Percentiles rank a stretch among this genome's conserved stretches.
Evolutionary conservation across 2,888 invertebrate species (phyloP).

Genomic region (Reticulitermes lucifugus): DNA sequence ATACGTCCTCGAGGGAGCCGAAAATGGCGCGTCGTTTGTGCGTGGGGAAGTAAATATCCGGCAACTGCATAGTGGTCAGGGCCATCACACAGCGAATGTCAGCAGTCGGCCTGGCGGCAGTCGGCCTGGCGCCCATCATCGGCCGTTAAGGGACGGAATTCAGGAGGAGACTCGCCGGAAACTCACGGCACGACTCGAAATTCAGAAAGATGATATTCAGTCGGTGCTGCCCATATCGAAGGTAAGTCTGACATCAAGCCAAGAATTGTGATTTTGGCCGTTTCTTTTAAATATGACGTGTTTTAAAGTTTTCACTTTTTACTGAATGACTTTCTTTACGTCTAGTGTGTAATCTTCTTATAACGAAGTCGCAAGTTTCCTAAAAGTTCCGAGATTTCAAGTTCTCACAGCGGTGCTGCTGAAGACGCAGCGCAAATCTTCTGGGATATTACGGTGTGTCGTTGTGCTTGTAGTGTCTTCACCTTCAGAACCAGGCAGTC

Average conservation of each 20-base stretch:
- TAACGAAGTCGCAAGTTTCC: no score
- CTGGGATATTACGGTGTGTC: no score
- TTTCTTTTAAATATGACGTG: no score
- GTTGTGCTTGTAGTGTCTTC: no score
- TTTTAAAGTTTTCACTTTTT: no score
- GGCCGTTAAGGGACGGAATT: slow-evolving; percentile 63
- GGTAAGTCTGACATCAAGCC: slow-evolving; percentile 67
- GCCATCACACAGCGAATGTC: not conserved
- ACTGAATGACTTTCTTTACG: no score
- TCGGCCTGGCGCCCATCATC: slow-evolving; percentile 16
- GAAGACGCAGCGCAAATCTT: no score
- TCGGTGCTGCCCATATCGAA: slow-evolving; percentile 94
- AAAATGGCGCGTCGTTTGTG: slow-evolving; percentile 30
- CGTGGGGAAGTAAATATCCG: not conserved
- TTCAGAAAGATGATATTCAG: slow-evolving; percentile 94
- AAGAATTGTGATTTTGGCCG: no score
- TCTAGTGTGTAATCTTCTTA: no score
- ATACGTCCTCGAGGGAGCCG: slow-evolving; percentile 67
- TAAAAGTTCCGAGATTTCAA: no score
- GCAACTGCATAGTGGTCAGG: slow-evolving; percentile 25
- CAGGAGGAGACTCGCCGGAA: slow-evolving; percentile 66
- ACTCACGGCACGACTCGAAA: slow-evolving; percentile 85
- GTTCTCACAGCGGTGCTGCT: no score
- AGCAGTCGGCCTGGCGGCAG: slow-evolving; percentile 1
- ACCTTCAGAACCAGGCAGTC: no score